Evolutionary conservation across 1,140 invertebrate species (phyloP).

Genomic region (Dufourea novaeangliae): DNA sequence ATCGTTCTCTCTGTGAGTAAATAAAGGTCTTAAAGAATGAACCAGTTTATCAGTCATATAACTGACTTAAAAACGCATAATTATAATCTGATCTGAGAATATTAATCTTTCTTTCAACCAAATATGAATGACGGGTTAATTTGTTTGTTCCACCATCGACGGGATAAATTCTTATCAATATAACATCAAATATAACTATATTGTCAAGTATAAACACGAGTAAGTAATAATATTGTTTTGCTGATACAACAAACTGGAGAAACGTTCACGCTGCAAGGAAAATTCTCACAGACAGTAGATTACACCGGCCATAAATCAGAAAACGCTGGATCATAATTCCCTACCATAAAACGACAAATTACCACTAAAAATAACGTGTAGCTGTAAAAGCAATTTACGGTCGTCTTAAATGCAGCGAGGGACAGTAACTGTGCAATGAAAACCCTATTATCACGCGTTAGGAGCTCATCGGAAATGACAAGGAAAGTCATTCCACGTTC

Average conservation of each 20-base stretch:
- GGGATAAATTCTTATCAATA: too few species aligned
- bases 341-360: slow-evolving; percentile 39
- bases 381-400: slow-evolving; percentile 25
- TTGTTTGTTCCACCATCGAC: too few species aligned
- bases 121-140: too few species aligned
- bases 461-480: not conserved
- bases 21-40: too few species aligned
- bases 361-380: slow-evolving; percentile 31
- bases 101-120: too few species aligned
- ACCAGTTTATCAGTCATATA: too few species aligned
- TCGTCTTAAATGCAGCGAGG: slow-evolving; percentile 3
- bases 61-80: too few species aligned
- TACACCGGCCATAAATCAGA: slow-evolving; percentile 8
- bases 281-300: not conserved
- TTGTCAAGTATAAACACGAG: too few species aligned
- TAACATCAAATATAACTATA: too few species aligned
- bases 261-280: not conserved
- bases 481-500: not conserved
- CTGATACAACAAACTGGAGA: not conserved
- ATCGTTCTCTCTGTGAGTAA: too few species aligned
- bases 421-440: slow-evolving; percentile 27
- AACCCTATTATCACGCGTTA: not conserved
- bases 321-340: slow-evolving; percentile 15
- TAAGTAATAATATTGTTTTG: not conserved
- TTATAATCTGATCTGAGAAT: too few species aligned